These are phyloP conservation scores for Clarias magur DNA, from an alignment of 2,113 vertebrate species.

Conservation along the genomic window DNA sequence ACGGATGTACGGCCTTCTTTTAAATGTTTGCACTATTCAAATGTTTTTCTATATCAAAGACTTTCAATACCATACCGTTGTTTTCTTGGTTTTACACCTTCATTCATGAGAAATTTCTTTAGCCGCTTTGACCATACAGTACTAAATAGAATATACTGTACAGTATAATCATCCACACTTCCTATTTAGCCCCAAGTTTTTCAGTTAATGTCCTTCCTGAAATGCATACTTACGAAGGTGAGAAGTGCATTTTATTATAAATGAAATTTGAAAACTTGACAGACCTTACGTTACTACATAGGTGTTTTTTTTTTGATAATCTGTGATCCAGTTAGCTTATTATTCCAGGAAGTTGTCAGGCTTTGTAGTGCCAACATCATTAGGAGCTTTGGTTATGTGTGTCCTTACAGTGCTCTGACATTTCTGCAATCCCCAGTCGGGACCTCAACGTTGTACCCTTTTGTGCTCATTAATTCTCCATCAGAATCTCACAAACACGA, in stretches of 20 bases:
- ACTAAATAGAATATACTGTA: neutral
- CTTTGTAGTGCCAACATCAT: slow-evolving; percentile 67
- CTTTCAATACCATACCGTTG: no score
- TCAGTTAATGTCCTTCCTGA: neutral
- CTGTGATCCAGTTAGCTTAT: slow-evolving; percentile 64
- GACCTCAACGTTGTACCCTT: slow-evolving; percentile 30
- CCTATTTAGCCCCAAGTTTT: neutral
- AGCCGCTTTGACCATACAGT: no score
- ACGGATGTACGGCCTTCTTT: no score
- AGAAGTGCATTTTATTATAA: slow-evolving; percentile 55
- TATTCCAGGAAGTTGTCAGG: slow-evolving; percentile 63
- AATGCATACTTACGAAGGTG: neutral
- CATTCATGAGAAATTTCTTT: no score
- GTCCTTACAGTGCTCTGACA: slow-evolving; percentile 64
- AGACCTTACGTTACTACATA: slow-evolving; percentile 68
- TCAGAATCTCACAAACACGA: neutral
- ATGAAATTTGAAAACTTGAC: slow-evolving; percentile 67
- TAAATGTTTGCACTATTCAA: no score
- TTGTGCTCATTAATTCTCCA: slow-evolving; percentile 59
- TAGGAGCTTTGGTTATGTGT: slow-evolving; percentile 64
- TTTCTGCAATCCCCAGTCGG: slow-evolving; percentile 60
- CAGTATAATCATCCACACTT: neutral
- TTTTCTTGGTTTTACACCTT: no score
- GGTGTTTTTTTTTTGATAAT: slow-evolving; percentile 61
- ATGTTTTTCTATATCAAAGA: no score